Evolutionary conservation across 2,888 invertebrate genomes (phyloP).

Genomic region (Marronus borbonicus): DNA sequence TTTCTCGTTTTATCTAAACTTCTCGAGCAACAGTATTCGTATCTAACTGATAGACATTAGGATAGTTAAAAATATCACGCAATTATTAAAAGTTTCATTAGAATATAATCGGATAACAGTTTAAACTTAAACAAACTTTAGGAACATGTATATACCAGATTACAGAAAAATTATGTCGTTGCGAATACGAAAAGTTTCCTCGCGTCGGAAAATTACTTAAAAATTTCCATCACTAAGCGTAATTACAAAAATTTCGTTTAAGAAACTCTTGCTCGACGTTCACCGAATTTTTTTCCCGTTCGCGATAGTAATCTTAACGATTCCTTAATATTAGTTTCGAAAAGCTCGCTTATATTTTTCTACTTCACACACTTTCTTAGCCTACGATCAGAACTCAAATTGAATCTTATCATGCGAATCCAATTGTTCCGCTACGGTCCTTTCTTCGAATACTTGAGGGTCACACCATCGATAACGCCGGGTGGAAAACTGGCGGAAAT

Average conservation of each 20-base stretch:
- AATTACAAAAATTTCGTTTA: conserved; percentile 27
- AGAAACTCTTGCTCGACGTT: conserved; percentile 1
- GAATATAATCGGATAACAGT: neutral
- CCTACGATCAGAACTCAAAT: conserved; percentile 13
- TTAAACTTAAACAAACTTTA: conserved; percentile 11
- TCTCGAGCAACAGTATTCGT: too few relatives aligned
- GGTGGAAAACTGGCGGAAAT: too few relatives aligned
- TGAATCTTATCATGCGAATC: conserved; percentile 42
- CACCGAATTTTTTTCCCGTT: conserved; percentile 17
- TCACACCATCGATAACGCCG: too few relatives aligned
- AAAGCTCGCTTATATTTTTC: neutral
- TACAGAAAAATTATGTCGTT: conserved; percentile 20
- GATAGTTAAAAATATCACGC: too few relatives aligned
- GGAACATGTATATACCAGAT: neutral
- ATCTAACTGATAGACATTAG: too few relatives aligned
- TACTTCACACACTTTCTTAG: conserved; percentile 3
- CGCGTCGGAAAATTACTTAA: conserved; percentile 31
- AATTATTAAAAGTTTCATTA: too few relatives aligned
- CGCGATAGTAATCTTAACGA: conserved; percentile 40
- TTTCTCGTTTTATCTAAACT: neutral
- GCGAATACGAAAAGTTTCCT: conserved; percentile 28
- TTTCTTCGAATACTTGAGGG: too few relatives aligned
- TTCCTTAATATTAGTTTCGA: conserved; percentile 35
- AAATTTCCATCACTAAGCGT: conserved; percentile 35
- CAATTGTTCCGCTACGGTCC: conserved; percentile 1